Conservation (phyloP, 2,888 invertebrate genomes). For the Ephialtes manifestator region DNA sequence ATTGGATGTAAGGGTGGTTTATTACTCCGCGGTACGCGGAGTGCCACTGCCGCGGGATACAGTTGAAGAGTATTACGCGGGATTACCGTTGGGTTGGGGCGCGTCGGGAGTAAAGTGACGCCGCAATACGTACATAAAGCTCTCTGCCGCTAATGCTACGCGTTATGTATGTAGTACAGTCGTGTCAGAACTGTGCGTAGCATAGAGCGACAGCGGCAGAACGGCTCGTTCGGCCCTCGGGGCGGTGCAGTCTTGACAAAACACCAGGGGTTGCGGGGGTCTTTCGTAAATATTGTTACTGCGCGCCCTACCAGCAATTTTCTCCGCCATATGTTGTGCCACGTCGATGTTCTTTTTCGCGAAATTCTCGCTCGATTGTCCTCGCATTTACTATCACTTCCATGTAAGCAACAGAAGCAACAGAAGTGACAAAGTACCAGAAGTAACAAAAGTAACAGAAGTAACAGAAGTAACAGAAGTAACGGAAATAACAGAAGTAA, state of each 20-base stretch:
- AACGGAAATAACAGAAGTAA: neutral
- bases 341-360: slow-evolving; percentile 70
- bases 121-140: slow-evolving; percentile 36
- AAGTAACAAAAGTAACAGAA: neutral
- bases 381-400: neutral
- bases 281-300: slow-evolving; percentile 86
- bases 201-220: slow-evolving; percentile 75
- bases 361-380: slow-evolving; percentile 18
- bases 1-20: slow-evolving; percentile 83
- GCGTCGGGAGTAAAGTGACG: slow-evolving; percentile 62
- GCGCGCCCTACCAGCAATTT: slow-evolving; percentile 83
- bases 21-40: slow-evolving; percentile 76
- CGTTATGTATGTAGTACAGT: neutral
- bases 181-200: slow-evolving; percentile 23
- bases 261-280: slow-evolving; percentile 81
- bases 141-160: slow-evolving; percentile 32
- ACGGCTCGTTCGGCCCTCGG: slow-evolving; percentile 77
- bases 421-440: neutral
- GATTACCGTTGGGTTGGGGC: slow-evolving; percentile 77
- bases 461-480: neutral
- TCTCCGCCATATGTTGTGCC: slow-evolving; percentile 83
- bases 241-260: slow-evolving; percentile 84
- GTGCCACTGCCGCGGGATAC: slow-evolving; percentile 58
- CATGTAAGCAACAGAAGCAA: neutral
- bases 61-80: slow-evolving; percentile 83